phyloP scores from a whole-genome alignment of 2,888 invertebrate genomes.

The Acanthococcus lagerstroemiae region DNA sequence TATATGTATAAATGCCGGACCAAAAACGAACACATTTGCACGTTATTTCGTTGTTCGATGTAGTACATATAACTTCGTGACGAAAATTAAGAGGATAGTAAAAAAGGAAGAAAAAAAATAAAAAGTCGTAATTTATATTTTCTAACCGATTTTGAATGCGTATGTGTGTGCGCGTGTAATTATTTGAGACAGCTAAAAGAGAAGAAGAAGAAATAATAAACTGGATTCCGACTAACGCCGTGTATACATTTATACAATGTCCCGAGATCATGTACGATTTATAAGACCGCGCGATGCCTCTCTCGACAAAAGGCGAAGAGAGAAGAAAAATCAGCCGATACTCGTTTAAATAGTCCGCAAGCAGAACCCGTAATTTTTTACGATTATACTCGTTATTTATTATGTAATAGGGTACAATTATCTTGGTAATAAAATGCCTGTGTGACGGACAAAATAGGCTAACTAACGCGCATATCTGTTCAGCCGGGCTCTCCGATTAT shows the following conservation, averaged over 20 bases:
- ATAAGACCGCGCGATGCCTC: background rate
- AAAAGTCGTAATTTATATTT: background rate
- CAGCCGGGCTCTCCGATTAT: too few species aligned
- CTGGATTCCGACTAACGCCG: background rate
- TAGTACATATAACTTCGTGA: background rate
- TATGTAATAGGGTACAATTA: slow-evolving; percentile 12
- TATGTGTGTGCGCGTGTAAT: too few species aligned
- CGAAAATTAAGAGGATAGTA: background rate
- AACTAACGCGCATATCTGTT: too few species aligned
- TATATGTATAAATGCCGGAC: too few species aligned
- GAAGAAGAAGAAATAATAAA: background rate
- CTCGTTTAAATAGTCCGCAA: slow-evolving; percentile 9
- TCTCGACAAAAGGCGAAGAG: background rate
- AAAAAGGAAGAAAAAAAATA: background rate
- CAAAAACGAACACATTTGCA: background rate
- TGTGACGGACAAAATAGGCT: too few species aligned
- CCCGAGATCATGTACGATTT: background rate
- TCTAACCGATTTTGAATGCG: background rate
- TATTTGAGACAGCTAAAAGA: background rate
- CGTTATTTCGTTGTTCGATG: background rate
- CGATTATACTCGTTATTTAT: slow-evolving; percentile 5
- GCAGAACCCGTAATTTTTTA: background rate
- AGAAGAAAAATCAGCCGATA: background rate
- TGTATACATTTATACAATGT: background rate
- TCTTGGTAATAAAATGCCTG: background rate